phyloP scores from a whole-genome alignment of 2,888 invertebrate genomes.

The Zeuzera pyrina region DNA sequence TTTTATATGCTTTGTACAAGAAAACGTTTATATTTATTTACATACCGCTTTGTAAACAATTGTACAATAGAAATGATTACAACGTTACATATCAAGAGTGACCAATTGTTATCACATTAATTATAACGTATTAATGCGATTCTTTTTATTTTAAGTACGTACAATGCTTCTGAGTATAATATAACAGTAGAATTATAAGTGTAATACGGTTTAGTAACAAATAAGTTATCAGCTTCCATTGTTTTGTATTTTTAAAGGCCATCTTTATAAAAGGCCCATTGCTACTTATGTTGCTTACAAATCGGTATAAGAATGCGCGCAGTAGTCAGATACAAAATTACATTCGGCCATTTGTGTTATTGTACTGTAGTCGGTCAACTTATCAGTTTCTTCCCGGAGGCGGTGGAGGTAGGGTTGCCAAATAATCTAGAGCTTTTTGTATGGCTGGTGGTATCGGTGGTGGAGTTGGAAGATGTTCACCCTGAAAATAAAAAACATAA shows the following conservation, averaged over 20 bases:
- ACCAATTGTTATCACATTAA: too few species aligned
- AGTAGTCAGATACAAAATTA: conserved; percentile 12
- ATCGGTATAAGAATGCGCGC: conserved; percentile 33
- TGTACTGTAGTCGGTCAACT: neutral
- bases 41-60: conserved; percentile 38
- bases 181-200: too few species aligned
- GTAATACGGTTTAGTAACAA: too few species aligned
- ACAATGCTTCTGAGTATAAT: too few species aligned
- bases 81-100: too few species aligned
- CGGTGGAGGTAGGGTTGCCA: conserved; percentile 75
- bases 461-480: conserved; percentile 82
- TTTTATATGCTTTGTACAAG: conserved; percentile 43
- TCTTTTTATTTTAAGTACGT: too few species aligned
- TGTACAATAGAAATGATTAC: too few species aligned
- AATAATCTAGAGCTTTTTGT: conserved; percentile 81
- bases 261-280: too few species aligned
- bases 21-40: conserved; percentile 20
- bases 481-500: too few species aligned
- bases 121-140: too few species aligned
- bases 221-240: too few species aligned
- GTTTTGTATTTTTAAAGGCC: too few species aligned
- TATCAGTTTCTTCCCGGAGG: conserved; percentile 26
- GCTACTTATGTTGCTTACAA: conserved; percentile 32
- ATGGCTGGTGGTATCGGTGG: conserved; percentile 85
- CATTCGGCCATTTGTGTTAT: conserved; percentile 14